phyloP scores from a whole-genome alignment of 2,113 vertebrate species.

The Tragelaphus imberbis region DNA sequence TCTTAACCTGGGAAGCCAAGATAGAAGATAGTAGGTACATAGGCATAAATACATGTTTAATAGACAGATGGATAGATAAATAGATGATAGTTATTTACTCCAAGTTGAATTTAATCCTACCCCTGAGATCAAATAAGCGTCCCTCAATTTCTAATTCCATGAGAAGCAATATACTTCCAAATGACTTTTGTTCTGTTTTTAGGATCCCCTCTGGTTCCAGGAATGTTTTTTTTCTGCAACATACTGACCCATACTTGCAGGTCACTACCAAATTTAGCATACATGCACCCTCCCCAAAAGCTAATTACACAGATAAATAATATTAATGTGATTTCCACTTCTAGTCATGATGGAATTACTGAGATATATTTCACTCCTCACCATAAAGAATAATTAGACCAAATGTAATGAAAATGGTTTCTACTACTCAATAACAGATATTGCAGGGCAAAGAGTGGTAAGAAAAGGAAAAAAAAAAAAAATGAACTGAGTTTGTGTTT shows the following conservation, averaged over 20 bases:
- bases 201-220: not conserved
- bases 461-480: not conserved
- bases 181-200: not conserved
- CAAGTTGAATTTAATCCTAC: not conserved
- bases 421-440: not conserved
- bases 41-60: not conserved
- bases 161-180: not conserved
- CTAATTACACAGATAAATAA: not conserved
- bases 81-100: not conserved
- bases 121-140: not conserved
- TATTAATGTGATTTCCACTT: not conserved
- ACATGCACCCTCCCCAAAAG: accelerated
- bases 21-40: not conserved
- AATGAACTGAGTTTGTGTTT: not conserved
- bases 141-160: not conserved
- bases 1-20: not conserved
- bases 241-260: not conserved
- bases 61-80: not conserved
- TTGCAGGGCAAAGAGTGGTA: not conserved
- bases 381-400: not conserved
- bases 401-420: not conserved
- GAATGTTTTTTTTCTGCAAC: not conserved
- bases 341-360: not conserved
- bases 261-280: not conserved
- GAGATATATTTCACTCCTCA: not conserved